Percentiles rank a stretch among this genome's conserved stretches.
phyloP scores from a whole-genome alignment of 2,113 vertebrate genomes.

The Prionailurus viverrinus region DNA sequence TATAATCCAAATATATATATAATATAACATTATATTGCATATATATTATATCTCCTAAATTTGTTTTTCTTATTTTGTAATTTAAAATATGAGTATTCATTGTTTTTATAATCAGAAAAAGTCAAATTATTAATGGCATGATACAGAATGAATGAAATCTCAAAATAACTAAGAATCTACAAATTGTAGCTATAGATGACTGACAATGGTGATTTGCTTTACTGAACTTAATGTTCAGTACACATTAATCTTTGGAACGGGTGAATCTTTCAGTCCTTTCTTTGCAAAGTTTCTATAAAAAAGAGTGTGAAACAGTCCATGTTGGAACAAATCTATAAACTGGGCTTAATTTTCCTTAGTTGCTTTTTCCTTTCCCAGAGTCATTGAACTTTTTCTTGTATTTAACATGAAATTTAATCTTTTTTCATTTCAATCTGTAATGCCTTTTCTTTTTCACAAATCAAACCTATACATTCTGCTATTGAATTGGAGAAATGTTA shows the following conservation, averaged over 20 bases:
- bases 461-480: background rate
- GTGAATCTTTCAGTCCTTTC: background rate
- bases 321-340: background rate
- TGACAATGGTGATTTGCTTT: background rate
- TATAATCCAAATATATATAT: background rate
- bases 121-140: background rate
- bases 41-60: background rate
- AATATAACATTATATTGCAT: background rate
- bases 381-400: background rate
- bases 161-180: background rate
- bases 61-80: background rate
- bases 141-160: background rate
- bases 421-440: constrained; percentile 45
- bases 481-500: constrained; percentile 12
- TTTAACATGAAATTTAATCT: constrained; percentile 21
- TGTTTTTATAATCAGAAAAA: background rate
- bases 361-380: background rate
- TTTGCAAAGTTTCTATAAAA: background rate
- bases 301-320: background rate
- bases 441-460: constrained; percentile 19
- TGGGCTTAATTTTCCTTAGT: background rate
- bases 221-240: background rate
- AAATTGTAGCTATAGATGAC: background rate
- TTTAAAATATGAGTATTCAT: background rate
- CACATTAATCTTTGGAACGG: background rate